Conservation (phyloP, 2,797 vertebrate genomes). For the Onychomys torridus region DNA sequence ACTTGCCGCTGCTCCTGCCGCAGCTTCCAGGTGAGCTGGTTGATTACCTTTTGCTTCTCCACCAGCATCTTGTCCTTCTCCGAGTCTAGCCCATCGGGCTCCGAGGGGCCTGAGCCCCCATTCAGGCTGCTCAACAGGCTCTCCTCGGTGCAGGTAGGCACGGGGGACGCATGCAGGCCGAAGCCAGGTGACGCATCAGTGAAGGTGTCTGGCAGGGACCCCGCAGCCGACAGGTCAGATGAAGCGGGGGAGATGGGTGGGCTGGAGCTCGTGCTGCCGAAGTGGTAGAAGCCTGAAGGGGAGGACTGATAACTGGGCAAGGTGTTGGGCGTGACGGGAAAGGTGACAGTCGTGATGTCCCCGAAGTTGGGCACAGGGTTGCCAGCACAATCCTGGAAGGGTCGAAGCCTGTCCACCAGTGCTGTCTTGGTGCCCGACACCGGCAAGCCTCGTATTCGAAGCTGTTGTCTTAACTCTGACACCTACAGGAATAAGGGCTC, state of each 20-base stretch:
- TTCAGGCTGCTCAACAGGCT: constrained; percentile 89
- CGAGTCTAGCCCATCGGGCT: constrained; percentile 91
- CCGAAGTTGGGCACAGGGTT: constrained; percentile 89
- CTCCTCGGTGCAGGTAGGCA: constrained; percentile 90
- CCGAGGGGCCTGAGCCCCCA: constrained; percentile 86
- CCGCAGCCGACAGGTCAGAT: constrained; percentile 94
- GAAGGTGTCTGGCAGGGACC: constrained; percentile 96
- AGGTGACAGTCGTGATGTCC: constrained; percentile 95
- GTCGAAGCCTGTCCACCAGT: constrained; percentile 95
- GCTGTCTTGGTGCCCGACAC: constrained; percentile 98
- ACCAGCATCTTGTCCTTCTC: constrained; percentile 99
- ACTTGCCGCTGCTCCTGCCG: constrained; percentile 98
- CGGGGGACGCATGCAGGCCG: constrained; percentile 92
- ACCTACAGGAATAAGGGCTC: constrained; percentile 87
- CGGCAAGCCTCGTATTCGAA: constrained; percentile 96
- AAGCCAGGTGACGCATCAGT: constrained; percentile 94
- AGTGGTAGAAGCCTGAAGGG: constrained; percentile 94
- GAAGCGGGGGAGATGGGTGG: constrained; percentile 97
- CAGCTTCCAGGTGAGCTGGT: constrained; percentile 98
- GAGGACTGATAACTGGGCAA: constrained; percentile 94
- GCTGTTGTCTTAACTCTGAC: constrained; percentile 97
- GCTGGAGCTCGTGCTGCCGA: constrained; percentile 96
- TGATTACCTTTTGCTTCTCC: constrained; percentile 99
- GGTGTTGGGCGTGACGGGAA: constrained; percentile 94
- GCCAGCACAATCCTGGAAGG: constrained; percentile 93